Base-by-base conservation (phyloP, 2,888 invertebrate genomes). In the Leptinotarsa haldemani region DNA sequence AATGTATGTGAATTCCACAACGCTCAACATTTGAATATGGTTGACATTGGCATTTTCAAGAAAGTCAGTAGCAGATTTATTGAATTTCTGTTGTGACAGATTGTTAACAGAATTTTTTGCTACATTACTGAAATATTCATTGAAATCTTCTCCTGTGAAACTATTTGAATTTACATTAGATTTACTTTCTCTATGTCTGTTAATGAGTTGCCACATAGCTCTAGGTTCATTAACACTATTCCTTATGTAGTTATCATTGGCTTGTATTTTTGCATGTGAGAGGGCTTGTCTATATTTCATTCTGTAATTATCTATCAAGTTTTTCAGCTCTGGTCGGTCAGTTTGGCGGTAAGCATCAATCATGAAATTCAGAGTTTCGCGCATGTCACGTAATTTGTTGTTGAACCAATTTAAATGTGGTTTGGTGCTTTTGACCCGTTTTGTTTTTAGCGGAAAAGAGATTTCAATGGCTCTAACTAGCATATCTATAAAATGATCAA, bases 281-380 rank as follows among this genome's bases (percentile, higher is more conserved):
- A 65, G 65, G 48, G 65, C 65, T 65, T 65, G 65, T 65, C 65
- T 65, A 65, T 65, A 65, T 65, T 65, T 22, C 25, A 18, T 47
- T 65, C 65, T 65, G 18, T 53, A 53, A 53, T n/a, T 53, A 53
- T 18, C 53, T 15, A 53, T 53, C 18, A 18, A 53, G 18, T 53
- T 18, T 53, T 53, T 53, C 18, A 53, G 53, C 9, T 53, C 53
- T 53, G 18, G 53, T 18, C 18, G 9, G 18, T 53, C 18, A 53
- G 20, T 53, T 53, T 53, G 53, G 18, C 20, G 53, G 18, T 53
- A 18, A 53, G 18, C 53, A 53, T 53, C 53, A n/a, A 18, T n/a
- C 53, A 53, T 53, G 18, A 53, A 53, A 18, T 53, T 53, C 7
- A 53, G 18, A 53, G 53, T 53, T 53, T 53, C 53, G n/a, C 53